These are phyloP conservation scores for Leucoma salicis DNA, from an alignment of 2,888 invertebrate species.

Conservation along the genomic window DNA sequence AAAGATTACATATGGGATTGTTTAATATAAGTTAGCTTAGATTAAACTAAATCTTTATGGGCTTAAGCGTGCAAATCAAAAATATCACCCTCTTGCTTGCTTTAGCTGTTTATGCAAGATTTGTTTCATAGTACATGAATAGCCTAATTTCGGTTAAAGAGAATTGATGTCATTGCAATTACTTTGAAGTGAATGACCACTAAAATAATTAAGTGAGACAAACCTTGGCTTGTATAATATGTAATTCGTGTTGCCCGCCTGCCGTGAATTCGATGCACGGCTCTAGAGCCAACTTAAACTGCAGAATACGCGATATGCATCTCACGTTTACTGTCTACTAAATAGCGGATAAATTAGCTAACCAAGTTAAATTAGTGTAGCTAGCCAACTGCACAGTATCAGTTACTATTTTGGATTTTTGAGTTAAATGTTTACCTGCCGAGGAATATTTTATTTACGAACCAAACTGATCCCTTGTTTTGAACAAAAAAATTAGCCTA, in stretches of 20 bases:
- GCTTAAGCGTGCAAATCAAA: no score
- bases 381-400: slow-evolving; percentile 42
- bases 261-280: slow-evolving; percentile 62
- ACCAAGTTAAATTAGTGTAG: slow-evolving; percentile 67
- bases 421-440: slow-evolving; percentile 1
- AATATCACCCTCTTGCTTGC: no score
- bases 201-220: slow-evolving; percentile 32
- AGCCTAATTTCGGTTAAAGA: no score
- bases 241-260: slow-evolving; percentile 55
- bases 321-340: slow-evolving; percentile 75
- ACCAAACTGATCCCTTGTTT: no score
- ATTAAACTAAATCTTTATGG: no score
- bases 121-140: slow-evolving; percentile 12
- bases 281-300: slow-evolving; percentile 58
- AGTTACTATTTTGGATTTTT: slow-evolving; percentile 17
- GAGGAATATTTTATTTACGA: no score
- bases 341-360: slow-evolving; percentile 76
- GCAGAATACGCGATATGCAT: slow-evolving; percentile 70
- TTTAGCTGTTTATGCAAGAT: no score
- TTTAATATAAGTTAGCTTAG: no score
- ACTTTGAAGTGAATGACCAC: no score
- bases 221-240: slow-evolving; percentile 36
- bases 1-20: no score
- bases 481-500: no score
- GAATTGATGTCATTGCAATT: no score